These are phyloP conservation scores for Drosophila pachea DNA, from an alignment of 1,140 invertebrate genomes.

Conservation along the genomic window DNA sequence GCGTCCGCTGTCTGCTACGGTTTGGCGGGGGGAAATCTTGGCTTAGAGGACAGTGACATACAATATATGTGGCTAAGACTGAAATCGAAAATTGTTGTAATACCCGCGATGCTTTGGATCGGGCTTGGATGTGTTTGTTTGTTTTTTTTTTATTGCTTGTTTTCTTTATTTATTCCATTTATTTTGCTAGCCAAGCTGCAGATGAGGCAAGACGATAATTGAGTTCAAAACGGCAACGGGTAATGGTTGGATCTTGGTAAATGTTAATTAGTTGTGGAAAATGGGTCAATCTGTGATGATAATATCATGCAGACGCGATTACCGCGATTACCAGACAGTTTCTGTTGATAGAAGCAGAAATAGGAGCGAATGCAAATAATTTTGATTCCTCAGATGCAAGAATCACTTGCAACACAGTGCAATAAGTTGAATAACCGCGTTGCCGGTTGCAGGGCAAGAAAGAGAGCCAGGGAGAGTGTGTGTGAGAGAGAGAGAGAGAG, in stretches of 20 bases:
- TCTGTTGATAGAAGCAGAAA: conserved; percentile 21
- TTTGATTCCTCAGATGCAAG: conserved; percentile 11
- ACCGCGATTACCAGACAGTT: conserved; percentile 33
- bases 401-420: conserved; percentile 47
- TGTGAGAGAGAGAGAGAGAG: conserved; percentile 6
- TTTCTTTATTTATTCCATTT: neutral
- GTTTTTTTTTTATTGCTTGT: conserved; percentile 17
- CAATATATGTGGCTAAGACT: conserved; percentile 40
- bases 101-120: conserved; percentile 24
- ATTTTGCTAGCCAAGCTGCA: conserved; percentile 25
- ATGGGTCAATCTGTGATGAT: conserved; percentile 58
- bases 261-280: conserved; percentile 73
- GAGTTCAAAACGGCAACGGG: conserved; percentile 60
- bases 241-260: conserved; percentile 60
- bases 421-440: conserved; percentile 58
- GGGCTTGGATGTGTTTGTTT: conserved; percentile 14
- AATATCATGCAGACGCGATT: conserved; percentile 30
- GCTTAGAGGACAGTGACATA: conserved; percentile 32
- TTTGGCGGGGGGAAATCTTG: neutral
- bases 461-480: conserved; percentile 1
- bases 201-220: conserved; percentile 74
- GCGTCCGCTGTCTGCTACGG: neutral
- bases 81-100: conserved; percentile 66
- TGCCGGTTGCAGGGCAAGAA: conserved; percentile 22
- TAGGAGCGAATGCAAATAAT: conserved; percentile 18